These are phyloP conservation scores for Tretioscincus oriximinensis DNA, from an alignment of 2,113 vertebrate genomes.

Conservation along the genomic window DNA sequence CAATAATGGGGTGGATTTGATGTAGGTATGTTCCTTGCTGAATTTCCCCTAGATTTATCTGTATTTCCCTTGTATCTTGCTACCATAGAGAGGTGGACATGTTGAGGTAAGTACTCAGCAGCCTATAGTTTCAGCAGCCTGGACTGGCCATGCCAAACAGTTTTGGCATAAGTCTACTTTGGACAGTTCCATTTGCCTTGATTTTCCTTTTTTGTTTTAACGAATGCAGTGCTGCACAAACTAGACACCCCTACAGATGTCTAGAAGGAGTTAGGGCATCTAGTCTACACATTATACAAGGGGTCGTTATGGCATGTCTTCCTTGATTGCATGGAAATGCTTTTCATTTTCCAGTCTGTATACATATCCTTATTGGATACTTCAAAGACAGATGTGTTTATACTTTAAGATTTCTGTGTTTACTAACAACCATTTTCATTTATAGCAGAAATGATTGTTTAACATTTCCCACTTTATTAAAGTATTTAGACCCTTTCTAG, in stretches of 20 bases:
- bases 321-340: background rate
- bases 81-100: too few relatives aligned
- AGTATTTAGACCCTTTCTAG: background rate
- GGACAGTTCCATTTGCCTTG: background rate
- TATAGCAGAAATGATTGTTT: background rate
- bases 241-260: background rate
- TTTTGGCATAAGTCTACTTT: too few relatives aligned
- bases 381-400: background rate
- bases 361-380: background rate
- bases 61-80: too few relatives aligned
- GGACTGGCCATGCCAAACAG: too few relatives aligned
- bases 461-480: background rate
- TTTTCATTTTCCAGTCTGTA: background rate
- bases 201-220: background rate
- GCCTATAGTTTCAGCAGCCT: too few relatives aligned
- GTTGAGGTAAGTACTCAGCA: too few relatives aligned
- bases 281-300: background rate
- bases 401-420: background rate
- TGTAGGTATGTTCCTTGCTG: too few relatives aligned
- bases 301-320: background rate
- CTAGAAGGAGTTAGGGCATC: background rate
- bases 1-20: too few relatives aligned
- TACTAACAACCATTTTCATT: conserved; percentile 4
- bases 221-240: background rate
- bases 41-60: too few relatives aligned